Evolutionary conservation across 1,140 invertebrate species (phyloP), one percentile per base, ranked within the genome.

Genomic region (Atta cephalotes): DNA sequence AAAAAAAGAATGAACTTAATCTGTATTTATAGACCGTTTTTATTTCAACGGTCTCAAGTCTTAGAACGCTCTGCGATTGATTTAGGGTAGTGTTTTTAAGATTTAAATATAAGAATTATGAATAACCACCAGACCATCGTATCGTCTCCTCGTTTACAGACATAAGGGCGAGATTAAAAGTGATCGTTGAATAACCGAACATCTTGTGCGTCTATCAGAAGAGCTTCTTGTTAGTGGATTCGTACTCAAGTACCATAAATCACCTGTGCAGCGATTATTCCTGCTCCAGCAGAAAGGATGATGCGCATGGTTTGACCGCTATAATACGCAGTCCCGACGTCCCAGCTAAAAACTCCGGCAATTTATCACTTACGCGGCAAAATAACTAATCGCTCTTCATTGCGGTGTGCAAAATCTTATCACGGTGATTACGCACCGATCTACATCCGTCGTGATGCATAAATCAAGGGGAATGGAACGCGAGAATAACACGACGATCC

Each of bases 371-470:
- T 66, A 79, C 49, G 53, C 16, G 65, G 35, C 66, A 58, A 81
- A 71, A 81, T 81, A 81, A 81, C 66, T 81, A 71, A 81, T 81
- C 65, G 79, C 35, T 58, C 79, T n/a, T 81, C 79, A 14, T n/a
- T 31, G 51, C 21, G 51, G 21, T 25, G 66, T 1, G 66, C 65
- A 71, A 81, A 81, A 71, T 80, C 79, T 81, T 81, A 81, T 81
- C 65, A 31, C 28, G 12, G 31, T 71, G 65, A 81, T 81, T 81
- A 81, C 49, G 66, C 35, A 16, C 10, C n/a, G n/a, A 81, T 71
- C 25, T 25, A 80, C 10, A 21, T 70, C 9, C 51, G 35, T 25
- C 21, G 51, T 60, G 49, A 81, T 5, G 66, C 25, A 63, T 81
- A 70, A 77, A n/a, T 45, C n/a, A 60, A 18, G n/a, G n/a, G 31